Conservation (phyloP, 2,797 vertebrate species). For the Rhynchonycteris naso region DNA sequence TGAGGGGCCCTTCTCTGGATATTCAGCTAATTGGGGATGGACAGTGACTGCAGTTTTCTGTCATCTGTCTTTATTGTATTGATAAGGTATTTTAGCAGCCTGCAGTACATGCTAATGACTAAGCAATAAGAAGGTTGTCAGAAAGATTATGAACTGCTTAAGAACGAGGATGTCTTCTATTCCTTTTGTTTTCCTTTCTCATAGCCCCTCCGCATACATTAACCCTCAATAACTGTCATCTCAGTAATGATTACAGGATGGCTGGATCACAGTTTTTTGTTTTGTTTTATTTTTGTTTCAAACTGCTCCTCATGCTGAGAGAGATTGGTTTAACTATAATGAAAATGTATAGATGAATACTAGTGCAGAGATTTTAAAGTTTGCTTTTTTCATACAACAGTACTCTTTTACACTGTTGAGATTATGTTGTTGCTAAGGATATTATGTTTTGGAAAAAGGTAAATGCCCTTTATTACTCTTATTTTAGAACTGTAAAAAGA, state of each 20-base stretch:
- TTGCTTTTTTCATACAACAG: background rate
- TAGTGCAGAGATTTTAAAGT: conserved; percentile 44
- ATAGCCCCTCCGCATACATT: background rate
- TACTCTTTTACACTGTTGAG: background rate
- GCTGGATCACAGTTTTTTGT: background rate
- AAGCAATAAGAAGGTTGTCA: conserved; percentile 19
- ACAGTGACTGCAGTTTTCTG: conserved; percentile 62
- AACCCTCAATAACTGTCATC: conserved; percentile 17
- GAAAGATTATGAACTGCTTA: conserved; percentile 36
- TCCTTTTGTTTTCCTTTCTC: conserved; percentile 49
- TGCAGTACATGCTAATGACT: conserved; percentile 49
- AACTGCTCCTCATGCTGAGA: background rate
- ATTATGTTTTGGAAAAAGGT: conserved; percentile 3
- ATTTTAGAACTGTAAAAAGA: conserved; percentile 45
- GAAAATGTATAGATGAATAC: background rate
- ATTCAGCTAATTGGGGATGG: conserved; percentile 71
- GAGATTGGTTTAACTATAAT: background rate
- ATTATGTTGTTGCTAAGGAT: conserved; percentile 29
- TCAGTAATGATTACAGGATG: conserved; percentile 36
- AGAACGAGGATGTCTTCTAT: conserved; percentile 39
- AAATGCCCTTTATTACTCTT: conserved; percentile 15
- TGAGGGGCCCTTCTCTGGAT: conserved; percentile 67
- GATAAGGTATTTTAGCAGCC: conserved; percentile 68
- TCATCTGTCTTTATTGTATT: conserved; percentile 68
- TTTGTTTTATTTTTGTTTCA: conserved; percentile 55